phyloP scores from a whole-genome alignment of 2,888 invertebrate species.

The Chymomyza amoena region DNA sequence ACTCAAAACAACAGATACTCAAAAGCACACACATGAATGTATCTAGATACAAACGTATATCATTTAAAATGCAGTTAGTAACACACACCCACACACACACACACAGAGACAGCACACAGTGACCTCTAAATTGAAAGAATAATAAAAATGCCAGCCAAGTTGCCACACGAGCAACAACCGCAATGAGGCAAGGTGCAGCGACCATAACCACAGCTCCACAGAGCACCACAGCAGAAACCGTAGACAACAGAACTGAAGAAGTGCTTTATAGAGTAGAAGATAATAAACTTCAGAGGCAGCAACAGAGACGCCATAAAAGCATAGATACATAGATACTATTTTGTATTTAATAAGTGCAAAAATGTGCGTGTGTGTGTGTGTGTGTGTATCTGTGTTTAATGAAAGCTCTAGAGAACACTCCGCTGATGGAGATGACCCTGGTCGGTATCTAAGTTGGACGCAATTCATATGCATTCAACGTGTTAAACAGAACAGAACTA shows the following conservation, averaged over 20 bases:
- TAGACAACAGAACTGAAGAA: not conserved
- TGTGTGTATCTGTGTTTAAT: slow-evolving; percentile 19
- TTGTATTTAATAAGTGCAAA: slow-evolving; percentile 46
- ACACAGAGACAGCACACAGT: slow-evolving; percentile 11
- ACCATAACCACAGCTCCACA: slow-evolving; percentile 59
- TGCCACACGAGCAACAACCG: not conserved
- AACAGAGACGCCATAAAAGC: not conserved
- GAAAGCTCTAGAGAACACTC: slow-evolving; percentile 32
- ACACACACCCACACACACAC: not conserved
- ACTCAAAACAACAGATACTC: slow-evolving; percentile 9
- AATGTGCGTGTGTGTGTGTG: too few relatives aligned
- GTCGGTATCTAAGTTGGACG: not conserved
- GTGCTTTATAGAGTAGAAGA: not conserved
- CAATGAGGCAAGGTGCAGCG: slow-evolving; percentile 66
- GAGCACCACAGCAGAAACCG: slow-evolving; percentile 50
- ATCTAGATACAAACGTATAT: slow-evolving; percentile 11
- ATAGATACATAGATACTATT: not conserved
- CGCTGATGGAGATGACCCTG: not conserved
- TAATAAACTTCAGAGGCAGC: not conserved
- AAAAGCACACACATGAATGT: slow-evolving; percentile 27
- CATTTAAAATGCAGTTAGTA: slow-evolving; percentile 48
- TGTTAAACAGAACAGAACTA: slow-evolving; percentile 67
- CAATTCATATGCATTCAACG: slow-evolving; percentile 47
- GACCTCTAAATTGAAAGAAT: slow-evolving; percentile 60
- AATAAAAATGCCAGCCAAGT: slow-evolving; percentile 17